Evolutionary conservation across 2,113 vertebrate genomes (phyloP).

Genomic region (Anarhynchus alexandrinus): DNA sequence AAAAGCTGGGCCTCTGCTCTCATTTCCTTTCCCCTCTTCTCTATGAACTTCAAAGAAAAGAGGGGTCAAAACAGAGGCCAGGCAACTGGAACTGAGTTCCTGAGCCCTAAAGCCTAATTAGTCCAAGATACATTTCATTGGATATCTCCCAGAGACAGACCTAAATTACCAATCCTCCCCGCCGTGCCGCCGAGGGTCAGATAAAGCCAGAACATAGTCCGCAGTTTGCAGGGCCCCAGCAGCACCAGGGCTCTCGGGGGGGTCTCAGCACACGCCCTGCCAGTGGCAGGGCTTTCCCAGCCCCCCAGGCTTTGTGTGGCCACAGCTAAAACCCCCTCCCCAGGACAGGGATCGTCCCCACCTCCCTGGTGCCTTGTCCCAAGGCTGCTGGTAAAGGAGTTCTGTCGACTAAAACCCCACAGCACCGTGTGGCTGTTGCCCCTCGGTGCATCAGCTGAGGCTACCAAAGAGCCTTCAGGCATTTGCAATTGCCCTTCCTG

Average conservation of each 20-base stretch:
- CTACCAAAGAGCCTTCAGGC: not conserved
- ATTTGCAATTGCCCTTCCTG: not conserved
- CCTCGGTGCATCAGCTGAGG: not conserved
- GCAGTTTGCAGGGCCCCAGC: not conserved
- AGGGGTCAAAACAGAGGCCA: constrained; percentile 53
- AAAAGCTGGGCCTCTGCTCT: constrained; percentile 57
- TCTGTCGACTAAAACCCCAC: not conserved
- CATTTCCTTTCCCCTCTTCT: constrained; percentile 57
- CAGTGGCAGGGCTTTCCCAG: not conserved
- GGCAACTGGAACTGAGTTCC: constrained; percentile 39
- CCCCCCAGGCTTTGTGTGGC: not conserved
- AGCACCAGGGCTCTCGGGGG: not conserved
- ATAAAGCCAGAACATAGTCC: not conserved
- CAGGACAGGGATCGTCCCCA: not conserved
- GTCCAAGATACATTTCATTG: constrained; percentile 17
- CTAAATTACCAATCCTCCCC: not conserved
- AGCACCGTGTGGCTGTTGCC: not conserved
- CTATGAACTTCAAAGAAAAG: constrained; percentile 44
- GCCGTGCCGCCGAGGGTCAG: fast-evolving
- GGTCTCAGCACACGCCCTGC: fast-evolving
- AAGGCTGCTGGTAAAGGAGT: not conserved
- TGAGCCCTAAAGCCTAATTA: constrained; percentile 36
- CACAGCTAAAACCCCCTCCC: not conserved
- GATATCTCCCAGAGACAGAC: not conserved
- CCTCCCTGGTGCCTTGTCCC: not conserved